These are phyloP conservation scores for Macrophya alboannulata DNA, from an alignment of 2,888 invertebrate genomes.

Conservation along the genomic window DNA sequence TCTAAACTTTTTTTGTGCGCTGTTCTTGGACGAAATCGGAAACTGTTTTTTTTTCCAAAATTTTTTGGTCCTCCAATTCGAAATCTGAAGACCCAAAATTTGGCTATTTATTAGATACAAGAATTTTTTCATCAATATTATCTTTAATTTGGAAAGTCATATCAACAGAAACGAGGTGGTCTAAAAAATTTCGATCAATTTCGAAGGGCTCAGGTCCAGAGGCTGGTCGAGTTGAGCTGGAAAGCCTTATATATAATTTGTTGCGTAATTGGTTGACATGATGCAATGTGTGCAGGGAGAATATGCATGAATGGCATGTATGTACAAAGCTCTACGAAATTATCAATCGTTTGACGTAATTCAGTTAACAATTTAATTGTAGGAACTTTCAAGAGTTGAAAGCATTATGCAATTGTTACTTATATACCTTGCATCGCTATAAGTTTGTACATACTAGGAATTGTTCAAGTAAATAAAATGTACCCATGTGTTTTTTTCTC, in stretches of 20 bases:
- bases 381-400: conserved; percentile 18
- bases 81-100: no score
- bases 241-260: background rate
- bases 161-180: no score
- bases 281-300: background rate
- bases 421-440: conserved; percentile 11
- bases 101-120: no score
- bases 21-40: no score
- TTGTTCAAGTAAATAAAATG: conserved; percentile 31
- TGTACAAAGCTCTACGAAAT: conserved; percentile 41
- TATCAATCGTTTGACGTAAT: conserved; percentile 1
- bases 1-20: no score
- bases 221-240: background rate
- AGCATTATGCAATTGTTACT: conserved; percentile 26
- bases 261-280: conserved; percentile 12
- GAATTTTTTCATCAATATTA: no score
- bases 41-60: no score
- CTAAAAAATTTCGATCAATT: no score
- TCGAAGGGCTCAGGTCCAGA: no score
- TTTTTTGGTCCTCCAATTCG: no score
- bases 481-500: conserved; percentile 1
- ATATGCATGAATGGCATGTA: conserved; percentile 34
- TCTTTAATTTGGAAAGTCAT: no score
- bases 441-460: conserved; percentile 43
- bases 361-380: conserved; percentile 31